phyloP scores from a whole-genome alignment of 2,113 vertebrate genomes.

The Triplophysa dalaica region DNA sequence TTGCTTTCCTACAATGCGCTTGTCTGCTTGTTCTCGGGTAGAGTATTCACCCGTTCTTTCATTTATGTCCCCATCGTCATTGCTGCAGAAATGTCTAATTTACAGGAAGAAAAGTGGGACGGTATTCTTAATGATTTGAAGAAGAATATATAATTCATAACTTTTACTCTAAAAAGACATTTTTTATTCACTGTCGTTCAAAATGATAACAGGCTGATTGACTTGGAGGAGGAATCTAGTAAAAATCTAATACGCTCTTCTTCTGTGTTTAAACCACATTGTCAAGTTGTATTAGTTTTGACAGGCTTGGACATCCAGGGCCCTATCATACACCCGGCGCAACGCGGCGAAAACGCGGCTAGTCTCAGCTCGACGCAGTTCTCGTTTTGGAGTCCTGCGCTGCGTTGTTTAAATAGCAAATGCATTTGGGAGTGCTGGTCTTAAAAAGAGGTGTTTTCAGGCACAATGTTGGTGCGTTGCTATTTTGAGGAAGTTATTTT shows the following conservation, averaged over 20 bases:
- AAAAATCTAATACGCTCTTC: background rate
- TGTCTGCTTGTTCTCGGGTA: conserved; percentile 30
- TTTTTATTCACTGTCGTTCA: conserved; percentile 8
- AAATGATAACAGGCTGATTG: background rate
- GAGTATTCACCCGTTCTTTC: background rate
- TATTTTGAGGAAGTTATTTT: too few species aligned
- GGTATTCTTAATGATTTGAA: conserved; percentile 10
- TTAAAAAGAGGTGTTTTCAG: too few species aligned
- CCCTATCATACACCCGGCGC: too few species aligned
- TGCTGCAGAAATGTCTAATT: background rate
- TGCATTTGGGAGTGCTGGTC: too few species aligned
- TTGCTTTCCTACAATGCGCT: conserved; percentile 34
- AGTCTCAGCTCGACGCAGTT: too few species aligned
- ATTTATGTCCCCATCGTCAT: conserved; percentile 13
- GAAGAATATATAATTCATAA: conserved; percentile 28
- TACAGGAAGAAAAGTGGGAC: background rate
- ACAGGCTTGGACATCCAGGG: too few species aligned
- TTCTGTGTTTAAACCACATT: too few species aligned
- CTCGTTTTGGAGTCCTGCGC: too few species aligned
- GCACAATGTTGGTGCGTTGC: too few species aligned
- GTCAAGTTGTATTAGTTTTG: too few species aligned
- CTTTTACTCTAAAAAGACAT: background rate
- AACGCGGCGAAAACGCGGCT: too few species aligned
- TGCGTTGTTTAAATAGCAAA: too few species aligned
- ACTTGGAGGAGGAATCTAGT: background rate